These are phyloP conservation scores for Trisateles emortualis DNA, from an alignment of 2,888 invertebrate species.

Conservation along the genomic window DNA sequence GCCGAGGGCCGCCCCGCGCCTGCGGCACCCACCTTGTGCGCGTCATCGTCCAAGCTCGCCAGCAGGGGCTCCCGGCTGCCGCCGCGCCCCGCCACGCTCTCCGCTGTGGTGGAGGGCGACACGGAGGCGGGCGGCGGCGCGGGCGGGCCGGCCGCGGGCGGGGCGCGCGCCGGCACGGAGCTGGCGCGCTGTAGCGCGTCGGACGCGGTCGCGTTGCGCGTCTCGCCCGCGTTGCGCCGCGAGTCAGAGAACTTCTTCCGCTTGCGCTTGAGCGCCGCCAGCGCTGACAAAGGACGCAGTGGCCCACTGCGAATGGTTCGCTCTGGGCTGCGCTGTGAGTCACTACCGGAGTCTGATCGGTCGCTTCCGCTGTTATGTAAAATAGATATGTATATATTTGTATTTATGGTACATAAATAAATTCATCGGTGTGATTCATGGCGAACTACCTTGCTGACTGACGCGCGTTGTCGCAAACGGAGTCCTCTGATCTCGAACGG, in stretches of 20 bases:
- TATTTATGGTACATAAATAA: too few species aligned
- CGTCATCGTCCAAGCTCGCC: slow-evolving; percentile 84
- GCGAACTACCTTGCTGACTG: slow-evolving; percentile 78
- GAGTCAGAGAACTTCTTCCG: slow-evolving; percentile 94
- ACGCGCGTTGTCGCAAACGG: slow-evolving; percentile 89
- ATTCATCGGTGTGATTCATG: slow-evolving; percentile 32
- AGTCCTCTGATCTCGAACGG: slow-evolving; percentile 93
- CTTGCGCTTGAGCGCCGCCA: slow-evolving; percentile 92
- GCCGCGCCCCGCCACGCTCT: slow-evolving; percentile 60
- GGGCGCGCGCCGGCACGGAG: slow-evolving; percentile 57
- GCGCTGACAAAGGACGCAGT: slow-evolving; percentile 85
- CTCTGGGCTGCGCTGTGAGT: slow-evolving; percentile 89
- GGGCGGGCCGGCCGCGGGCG: slow-evolving; percentile 58
- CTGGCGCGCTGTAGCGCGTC: slow-evolving; percentile 68
- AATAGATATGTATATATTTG: background rate
- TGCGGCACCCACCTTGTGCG: slow-evolving; percentile 66
- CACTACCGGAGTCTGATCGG: slow-evolving; percentile 90
- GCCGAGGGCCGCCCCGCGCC: slow-evolving; percentile 21
- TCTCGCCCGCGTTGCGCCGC: slow-evolving; percentile 85
- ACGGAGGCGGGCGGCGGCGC: slow-evolving; percentile 56
- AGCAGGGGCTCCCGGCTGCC: slow-evolving; percentile 89
- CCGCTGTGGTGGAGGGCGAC: slow-evolving; percentile 51
- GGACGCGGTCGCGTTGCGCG: slow-evolving; percentile 40
- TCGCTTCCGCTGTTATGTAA: slow-evolving; percentile 81
- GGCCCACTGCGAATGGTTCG: slow-evolving; percentile 64